Evolutionary conservation across 2,797 vertebrate species (phyloP), one percentile per base, ranked within the genome.

Genomic region (Dallia pectoralis): DNA sequence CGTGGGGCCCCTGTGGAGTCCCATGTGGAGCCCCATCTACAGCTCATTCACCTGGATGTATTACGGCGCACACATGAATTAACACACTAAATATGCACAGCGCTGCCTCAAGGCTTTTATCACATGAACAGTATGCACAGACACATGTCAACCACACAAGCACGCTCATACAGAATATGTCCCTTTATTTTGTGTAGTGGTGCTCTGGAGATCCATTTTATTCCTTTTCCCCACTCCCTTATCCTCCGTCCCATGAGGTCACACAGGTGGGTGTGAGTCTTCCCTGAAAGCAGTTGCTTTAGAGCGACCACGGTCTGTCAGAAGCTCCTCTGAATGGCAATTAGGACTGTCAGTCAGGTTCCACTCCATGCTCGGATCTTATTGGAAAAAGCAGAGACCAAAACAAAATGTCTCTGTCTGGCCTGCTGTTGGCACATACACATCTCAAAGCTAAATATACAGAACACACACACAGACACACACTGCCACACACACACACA

Each of bases 1-100:
- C 80, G 79, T 67, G 73, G 75, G 74, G 72, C 83, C 79, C 81
- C 82, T 74, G 71, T 72, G 75, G 82, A 85, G 76, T 81, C 74
- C 15, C 71, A 40, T 74, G 71, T 72, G 75, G 82, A 85, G 76
- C 81, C 74, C 15, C 71, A 40, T 16, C 33, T 48, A 66, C 19
- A 51, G n/a, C 48, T 70, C 76, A 70, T 53, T 76, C 81, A 81
- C 76, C 82, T 81, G 79, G 70, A 73, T 59, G 74, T n/a, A n/a
- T 75, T 74, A 71, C 63, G 77, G 73, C 77, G 73, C 77, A 61
- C 63, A 73, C 40, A 63, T 70, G 72, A 81, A 70, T 74, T 69
- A 75, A 62, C 49, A 48, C 67, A 67, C 76, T 81, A 76, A 82
- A 77, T 81, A 73, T 81, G 77, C 73, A 29, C 18, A 65, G 19